Conservation (phyloP, 2,888 invertebrate genomes). For the Terebella lapidaria region DNA sequence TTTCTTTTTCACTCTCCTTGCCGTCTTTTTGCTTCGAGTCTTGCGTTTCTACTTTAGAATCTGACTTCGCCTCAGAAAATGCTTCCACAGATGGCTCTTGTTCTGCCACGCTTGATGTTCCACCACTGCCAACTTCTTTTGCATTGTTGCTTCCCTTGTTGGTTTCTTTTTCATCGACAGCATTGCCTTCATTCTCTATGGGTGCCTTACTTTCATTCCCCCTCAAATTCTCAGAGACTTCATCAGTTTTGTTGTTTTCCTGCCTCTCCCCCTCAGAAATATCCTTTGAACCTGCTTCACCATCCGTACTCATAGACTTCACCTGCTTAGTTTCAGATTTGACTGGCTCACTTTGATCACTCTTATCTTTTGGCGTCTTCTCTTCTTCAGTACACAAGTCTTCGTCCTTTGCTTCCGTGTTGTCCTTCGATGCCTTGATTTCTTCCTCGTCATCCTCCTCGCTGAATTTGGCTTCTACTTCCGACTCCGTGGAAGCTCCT, state of each 20-base stretch:
- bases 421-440: too few species aligned
- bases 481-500: not conserved
- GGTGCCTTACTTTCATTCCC: not conserved
- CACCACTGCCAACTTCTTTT: too few species aligned
- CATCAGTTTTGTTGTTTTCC: not conserved
- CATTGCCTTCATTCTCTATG: not conserved
- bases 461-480: slow-evolving; percentile 13
- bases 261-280: not conserved
- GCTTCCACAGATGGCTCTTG: too few species aligned
- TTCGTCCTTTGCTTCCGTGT: too few species aligned
- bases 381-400: slow-evolving; percentile 5
- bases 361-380: slow-evolving; percentile 1
- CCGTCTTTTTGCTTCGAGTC: too few species aligned
- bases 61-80: too few species aligned
- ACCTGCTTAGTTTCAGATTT: not conserved
- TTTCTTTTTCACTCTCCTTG: not conserved
- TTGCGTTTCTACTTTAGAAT: too few species aligned
- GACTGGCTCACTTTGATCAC: not conserved
- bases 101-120: too few species aligned
- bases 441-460: too few species aligned
- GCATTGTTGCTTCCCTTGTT: not conserved
- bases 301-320: not conserved
- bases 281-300: too few species aligned
- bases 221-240: not conserved
- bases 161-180: not conserved